Evolutionary conservation across 2,113 vertebrate genomes (phyloP).

Genomic region (Gallinago media): DNA sequence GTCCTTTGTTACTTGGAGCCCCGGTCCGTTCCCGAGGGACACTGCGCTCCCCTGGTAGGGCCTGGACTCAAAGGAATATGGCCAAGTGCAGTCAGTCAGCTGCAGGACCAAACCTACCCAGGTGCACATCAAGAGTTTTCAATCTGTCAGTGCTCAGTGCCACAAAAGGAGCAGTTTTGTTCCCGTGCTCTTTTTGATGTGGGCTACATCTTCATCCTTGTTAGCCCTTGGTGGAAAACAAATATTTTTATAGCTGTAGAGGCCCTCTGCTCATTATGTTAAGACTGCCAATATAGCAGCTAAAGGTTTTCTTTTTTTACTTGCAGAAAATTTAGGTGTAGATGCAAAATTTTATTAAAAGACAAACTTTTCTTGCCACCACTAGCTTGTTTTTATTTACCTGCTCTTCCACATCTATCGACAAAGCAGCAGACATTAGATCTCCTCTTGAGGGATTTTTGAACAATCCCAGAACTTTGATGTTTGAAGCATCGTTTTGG

Average conservation of each 20-base stretch:
- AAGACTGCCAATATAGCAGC: background rate
- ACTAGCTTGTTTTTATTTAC: background rate
- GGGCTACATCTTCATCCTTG: background rate
- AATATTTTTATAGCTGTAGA: background rate
- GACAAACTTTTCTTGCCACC: background rate
- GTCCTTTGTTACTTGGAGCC: constrained; percentile 18
- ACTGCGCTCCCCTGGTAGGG: rapidly evolving
- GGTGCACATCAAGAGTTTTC: background rate
- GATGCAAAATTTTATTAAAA: background rate
- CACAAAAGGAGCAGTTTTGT: background rate
- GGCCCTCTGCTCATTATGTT: background rate
- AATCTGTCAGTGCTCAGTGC: background rate
- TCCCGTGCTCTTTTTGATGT: background rate
- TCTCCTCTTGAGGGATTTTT: constrained; percentile 21
- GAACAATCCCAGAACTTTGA: background rate
- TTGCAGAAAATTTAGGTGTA: background rate
- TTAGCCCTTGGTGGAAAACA: background rate
- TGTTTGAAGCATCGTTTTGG: constrained; percentile 40
- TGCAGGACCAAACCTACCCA: background rate
- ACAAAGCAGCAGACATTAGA: background rate
- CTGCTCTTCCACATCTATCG: background rate
- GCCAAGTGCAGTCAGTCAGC: background rate
- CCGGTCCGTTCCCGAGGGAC: rapidly evolving
- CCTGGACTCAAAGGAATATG: rapidly evolving
- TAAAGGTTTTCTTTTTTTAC: background rate